Evolutionary conservation across 2,113 vertebrate species (phyloP).

Genomic region (Phalacrocorax pelagicus): DNA sequence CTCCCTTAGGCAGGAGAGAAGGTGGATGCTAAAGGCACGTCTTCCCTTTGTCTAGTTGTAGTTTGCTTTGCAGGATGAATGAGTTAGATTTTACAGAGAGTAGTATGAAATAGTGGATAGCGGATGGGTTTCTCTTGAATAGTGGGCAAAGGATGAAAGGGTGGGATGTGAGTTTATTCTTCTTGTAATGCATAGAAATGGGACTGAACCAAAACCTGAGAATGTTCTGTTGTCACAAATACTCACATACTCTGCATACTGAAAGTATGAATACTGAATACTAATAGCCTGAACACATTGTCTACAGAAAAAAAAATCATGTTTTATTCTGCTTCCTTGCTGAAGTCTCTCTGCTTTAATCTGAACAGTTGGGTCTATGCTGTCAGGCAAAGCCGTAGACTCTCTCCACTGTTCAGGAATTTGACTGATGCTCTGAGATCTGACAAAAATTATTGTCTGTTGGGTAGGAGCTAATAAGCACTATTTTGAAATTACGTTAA

Average conservation of each 20-base stretch:
- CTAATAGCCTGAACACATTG: neutral
- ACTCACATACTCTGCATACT: neutral
- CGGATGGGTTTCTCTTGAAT: neutral
- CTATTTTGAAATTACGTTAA: neutral
- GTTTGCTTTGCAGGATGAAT: neutral
- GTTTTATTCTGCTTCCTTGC: neutral
- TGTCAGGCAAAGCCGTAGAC: neutral
- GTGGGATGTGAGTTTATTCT: neutral
- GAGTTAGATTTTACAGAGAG: neutral
- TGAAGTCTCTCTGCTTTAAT: neutral
- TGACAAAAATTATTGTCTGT: neutral
- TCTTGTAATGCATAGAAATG: neutral
- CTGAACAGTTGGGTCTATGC: neutral
- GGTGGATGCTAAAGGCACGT: neutral
- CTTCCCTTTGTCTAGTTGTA: neutral
- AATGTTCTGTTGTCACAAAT: neutral
- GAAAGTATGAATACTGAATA: neutral
- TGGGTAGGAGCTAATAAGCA: neutral
- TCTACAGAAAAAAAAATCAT: too few species aligned
- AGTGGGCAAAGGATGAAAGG: neutral
- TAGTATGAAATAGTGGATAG: neutral
- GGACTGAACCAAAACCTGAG: neutral
- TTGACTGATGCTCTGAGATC: neutral
- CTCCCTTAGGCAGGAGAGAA: neutral
- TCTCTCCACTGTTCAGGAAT: neutral